Evolutionary conservation across 2,113 vertebrate genomes (phyloP), one percentile per base, ranked within the genome.

Genomic region (Irena cyanogastra): DNA sequence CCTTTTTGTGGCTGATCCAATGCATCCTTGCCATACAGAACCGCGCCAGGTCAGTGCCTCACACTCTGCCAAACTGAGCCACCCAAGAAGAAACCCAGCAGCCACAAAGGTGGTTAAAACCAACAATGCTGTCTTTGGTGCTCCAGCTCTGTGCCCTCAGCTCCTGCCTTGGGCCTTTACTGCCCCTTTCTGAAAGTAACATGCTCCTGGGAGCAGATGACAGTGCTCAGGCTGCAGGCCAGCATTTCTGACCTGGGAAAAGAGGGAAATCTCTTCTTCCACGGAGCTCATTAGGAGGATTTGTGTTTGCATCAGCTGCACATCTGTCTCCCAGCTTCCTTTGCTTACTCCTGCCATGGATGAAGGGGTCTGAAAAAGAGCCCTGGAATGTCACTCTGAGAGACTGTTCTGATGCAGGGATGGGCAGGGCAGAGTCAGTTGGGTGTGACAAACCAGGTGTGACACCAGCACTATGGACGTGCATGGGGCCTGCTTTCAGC

Each of bases 391-490:
- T 31, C 57, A 18, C 57, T 47, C 16, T 0, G 0, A 47, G 71
- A 28, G 75, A 18, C 18, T 3, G 16, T 64, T 89, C 21, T 21
- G 77, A 53, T 8, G 22, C 2, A 6, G 90, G 64, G 41, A 18
- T 0, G 0, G 52, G 74, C 69, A 57, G 52, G 45, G 47, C 50
- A 81, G 80, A 44, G 26, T 41, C 39, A 12, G 49, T 57, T 9
- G 28, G 3, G 0, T 13, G 57, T 50, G 64, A 50, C 61, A 82
- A 74, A 39, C 27, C 60, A 53, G 64, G 65, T 4, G 0, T 41
- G 16, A 42, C 2, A 1, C 10, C 64, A 77, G 5, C 42, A 3
- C 27, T 44, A 31, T 24, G 0, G 7, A 56, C 0, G 4, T 18
- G 33, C 11, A 28, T 42, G 7, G 2, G 26, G 49, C 7, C 33